phyloP scores from a whole-genome alignment of 1,140 invertebrate genomes.

The Thalassaphorura encarpata region DNA sequence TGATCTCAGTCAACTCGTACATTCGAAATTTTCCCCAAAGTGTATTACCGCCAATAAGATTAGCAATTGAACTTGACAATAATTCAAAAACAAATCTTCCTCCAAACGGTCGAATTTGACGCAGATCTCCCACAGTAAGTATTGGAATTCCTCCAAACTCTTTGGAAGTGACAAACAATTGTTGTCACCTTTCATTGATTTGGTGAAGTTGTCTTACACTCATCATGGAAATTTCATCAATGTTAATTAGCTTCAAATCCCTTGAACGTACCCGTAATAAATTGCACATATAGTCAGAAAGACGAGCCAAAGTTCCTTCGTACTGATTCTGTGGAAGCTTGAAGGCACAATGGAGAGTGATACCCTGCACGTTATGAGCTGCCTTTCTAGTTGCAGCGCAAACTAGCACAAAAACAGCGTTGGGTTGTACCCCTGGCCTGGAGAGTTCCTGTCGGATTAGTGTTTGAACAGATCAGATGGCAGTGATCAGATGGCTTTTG shows the following conservation, averaged over 20 bases:
- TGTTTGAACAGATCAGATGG: conserved; percentile 9
- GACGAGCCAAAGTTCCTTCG: conserved; percentile 3
- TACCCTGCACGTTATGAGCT: conserved; percentile 34
- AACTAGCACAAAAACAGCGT: conserved; percentile 29
- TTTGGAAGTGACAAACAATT: conserved; percentile 34
- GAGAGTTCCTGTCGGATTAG: not conserved
- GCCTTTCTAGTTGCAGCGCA: conserved; percentile 37
- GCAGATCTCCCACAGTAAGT: conserved; percentile 31
- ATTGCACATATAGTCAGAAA: conserved; percentile 29
- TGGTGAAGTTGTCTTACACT: conserved; percentile 30
- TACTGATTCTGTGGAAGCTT: conserved; percentile 32
- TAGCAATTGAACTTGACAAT: not conserved
- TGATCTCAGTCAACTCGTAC: conserved; percentile 15
- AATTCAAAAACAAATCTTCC: conserved; percentile 2
- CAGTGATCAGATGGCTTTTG: conserved; percentile 13
- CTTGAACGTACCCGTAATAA: conserved; percentile 15
- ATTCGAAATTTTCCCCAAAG: conserved; percentile 6
- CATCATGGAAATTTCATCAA: conserved; percentile 39
- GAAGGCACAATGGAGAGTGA: conserved; percentile 36
- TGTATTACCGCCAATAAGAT: not conserved
- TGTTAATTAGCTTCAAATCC: conserved; percentile 35
- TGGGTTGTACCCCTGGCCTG: not conserved
- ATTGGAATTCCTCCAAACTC: conserved; percentile 29
- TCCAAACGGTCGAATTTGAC: conserved; percentile 31
- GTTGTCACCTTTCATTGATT: conserved; percentile 33